Evolutionary conservation across 2,797 vertebrate species (phyloP), one percentile per base, ranked within the genome.

Genomic region (Scomberomorus guttatus): DNA sequence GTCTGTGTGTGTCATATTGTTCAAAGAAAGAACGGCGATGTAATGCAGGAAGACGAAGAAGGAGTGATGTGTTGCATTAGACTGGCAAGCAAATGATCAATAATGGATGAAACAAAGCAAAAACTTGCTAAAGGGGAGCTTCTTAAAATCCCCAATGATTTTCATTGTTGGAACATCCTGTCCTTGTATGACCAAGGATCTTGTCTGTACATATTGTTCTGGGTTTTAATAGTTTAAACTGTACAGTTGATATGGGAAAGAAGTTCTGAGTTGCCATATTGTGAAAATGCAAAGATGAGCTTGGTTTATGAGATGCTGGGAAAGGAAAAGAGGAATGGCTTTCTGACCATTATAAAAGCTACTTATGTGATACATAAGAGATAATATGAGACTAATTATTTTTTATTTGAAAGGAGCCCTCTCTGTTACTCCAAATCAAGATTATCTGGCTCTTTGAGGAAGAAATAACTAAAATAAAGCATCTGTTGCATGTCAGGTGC

Each of bases 291-390:
- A 55, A 57, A 54, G 61, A 59, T 50, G 50, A 56, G 48, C 32
- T 60, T 73, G 67, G 73, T 75, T 79, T 72, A 81, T 81, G 74
- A 76, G 34, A 62, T 0, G 3, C 46, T 39, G 46, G 27, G 3
- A 52, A 59, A 58, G 11, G 61, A 74, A 70, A 65, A 55, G 37
- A 58, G 37, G 39, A 70, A 64, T 24, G 20, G 39, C 42, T 59
- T 55, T 51, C 48, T 60, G 46, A 39, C 10, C 27, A 37, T 46
- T 37, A 56, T 42, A 24, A 54, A 12, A 10, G n/a, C 17, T 60
- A 54, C 27, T 61, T 60, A 1, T 69, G 12, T 37, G 37, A 10
- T 37, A 12, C 10, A 37, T 10, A 17, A 24, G 7, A 64, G 27
- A 32, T 51, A 22, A 8, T 9, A n/a, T 7, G 5, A n/a, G 12